A percentile compares a stretch with the other conserved stretches of the same genome.
Conservation (phyloP, 2,113 vertebrate species). For the Jaculus jaculus region DNA sequence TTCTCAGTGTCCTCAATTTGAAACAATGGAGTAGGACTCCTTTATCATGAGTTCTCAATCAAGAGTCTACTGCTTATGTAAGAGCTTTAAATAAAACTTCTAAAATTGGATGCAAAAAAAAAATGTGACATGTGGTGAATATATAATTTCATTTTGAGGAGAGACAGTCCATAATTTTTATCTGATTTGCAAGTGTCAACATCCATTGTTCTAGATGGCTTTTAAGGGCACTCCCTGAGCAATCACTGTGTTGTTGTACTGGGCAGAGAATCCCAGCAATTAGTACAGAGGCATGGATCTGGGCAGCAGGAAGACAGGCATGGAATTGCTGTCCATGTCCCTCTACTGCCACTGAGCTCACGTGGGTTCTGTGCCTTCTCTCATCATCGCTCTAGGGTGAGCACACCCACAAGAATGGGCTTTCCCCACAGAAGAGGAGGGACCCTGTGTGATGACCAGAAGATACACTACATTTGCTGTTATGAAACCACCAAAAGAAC, state of each 20-base stretch:
- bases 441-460: not conserved
- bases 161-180: constrained; percentile 1
- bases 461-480: not conserved
- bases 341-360: not conserved
- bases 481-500: constrained; percentile 3
- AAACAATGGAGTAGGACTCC: not conserved
- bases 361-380: not conserved
- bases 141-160: not conserved
- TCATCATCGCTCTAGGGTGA: not conserved
- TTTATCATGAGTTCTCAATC: not conserved
- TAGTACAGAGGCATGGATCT: not conserved
- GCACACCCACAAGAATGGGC: not conserved
- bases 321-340: not conserved
- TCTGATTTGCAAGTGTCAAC: not conserved
- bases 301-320: not conserved
- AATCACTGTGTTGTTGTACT: not conserved
- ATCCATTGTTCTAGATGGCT: not conserved
- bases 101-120: constrained; percentile 20
- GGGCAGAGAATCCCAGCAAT: constrained; percentile 28
- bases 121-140: not conserved
- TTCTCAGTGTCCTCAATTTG: not conserved
- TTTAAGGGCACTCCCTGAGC: constrained; percentile 16
- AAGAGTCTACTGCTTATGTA: not conserved
- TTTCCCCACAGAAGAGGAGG: not conserved
- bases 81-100: not conserved